Evolutionary conservation across 1,140 invertebrate species (phyloP), one percentile per base, ranked within the genome.

Genomic region (Arion vulgaris): DNA sequence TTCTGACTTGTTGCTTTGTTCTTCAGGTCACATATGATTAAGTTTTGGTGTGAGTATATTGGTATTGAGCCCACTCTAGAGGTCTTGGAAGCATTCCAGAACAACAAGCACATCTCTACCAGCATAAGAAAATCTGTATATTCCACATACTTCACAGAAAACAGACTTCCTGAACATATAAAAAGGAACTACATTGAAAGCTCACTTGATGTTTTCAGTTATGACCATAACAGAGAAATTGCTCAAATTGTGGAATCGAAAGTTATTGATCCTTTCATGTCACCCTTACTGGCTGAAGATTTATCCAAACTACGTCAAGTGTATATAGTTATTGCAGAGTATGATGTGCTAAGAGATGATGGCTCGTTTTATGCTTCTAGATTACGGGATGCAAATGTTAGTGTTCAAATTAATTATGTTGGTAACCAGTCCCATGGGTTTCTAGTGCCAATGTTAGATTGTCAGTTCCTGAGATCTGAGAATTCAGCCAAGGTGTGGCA

Each of bases 331-430:
- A 74, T 81, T 0, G 75, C 84, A 17, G 82, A 87, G 53, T 80
- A 72, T 32, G 87, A 87, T 76, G 74, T 83, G 17, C 57, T 87
- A 32, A 49, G 87, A 49, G 87, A 87, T 71, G 87, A 87, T n/a
- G 83, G 84, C 19, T 36, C 85, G 53, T 28, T 87, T 49, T 87
- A 85, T 36, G 87, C 73, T 4, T 73, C 83, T 38, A 75, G 85
- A 49, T 51, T 87, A 51, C 26, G 53, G 39, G 53, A 82, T 57
- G 85, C 77, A 34, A 85, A 85, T 32, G 83, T 86, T 19, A 45
- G 39, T n/a, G 83, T 82, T 15, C 26, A 80, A 19, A 41, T 84
- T n/a, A 41, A 79, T 62, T 77, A 85, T 82, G 68, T 79, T 51
- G 26, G 41, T 13, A 34, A 78, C 9, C 51, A 68, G 39, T 73